Evolutionary conservation across 2,797 vertebrate species (phyloP), one percentile per base, ranked within the genome.

Genomic region (Craterocephalus amniculus): DNA sequence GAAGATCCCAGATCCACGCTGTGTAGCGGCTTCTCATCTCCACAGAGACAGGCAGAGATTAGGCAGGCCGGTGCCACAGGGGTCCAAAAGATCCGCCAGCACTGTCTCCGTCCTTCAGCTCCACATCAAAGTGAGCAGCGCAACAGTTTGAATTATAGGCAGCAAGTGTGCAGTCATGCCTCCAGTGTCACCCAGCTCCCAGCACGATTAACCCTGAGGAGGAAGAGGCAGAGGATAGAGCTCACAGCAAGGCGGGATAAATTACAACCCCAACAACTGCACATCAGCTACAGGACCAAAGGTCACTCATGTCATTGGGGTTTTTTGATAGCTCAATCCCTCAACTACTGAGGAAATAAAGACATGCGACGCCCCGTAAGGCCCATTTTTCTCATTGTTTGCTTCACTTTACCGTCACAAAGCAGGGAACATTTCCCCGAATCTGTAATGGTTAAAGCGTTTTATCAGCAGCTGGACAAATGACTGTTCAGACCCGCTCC

Each of bases 111-210:
- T 84, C 65, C 70, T 35, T 67, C 74, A 61, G 58, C 70, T 54
- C 34, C 0, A 80, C 81, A 84, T 91, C 82, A 89, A 88, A 90
- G 76, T 58, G 18, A 3, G 13, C 70, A 52, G 29, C 0, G 52
- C 63, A 69, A 54, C 66, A 67, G 68, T 81, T 81, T 88, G 87
- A 92, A 75, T 83, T 88, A 90, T 85, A 73, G 88, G 56, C 82
- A 61, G 67, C 83, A 84, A 88, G 79, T 88, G 87, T 80, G 80
- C 77, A 34, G 74, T 66, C 78, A 52, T 27, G 79, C 67, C 76
- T 72, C 64, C 31, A 3, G 67, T 64, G 81, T 79, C 72, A 65
- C 60, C 63, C 32, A 14, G 16, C 72, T 76, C 83, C 70, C 54
- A 18, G 62, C 51, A 68, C 12, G 52, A 86, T 80, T 79, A 83